phyloP scores from a whole-genome alignment of 2,888 invertebrate genomes.

The Zootermopsis nevadensis region DNA sequence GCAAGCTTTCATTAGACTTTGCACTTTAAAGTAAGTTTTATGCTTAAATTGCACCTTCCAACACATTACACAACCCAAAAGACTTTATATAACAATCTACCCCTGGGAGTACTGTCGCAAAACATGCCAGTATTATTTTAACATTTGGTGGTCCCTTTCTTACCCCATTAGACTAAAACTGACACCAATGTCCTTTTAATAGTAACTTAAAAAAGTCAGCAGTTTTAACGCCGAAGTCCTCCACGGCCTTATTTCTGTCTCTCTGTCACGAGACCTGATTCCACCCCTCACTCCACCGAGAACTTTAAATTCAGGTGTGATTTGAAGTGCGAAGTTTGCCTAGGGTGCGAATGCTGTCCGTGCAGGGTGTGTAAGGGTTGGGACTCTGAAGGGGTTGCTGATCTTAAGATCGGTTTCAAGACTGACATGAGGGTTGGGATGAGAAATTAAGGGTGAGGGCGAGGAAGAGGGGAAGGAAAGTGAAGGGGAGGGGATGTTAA shows the following conservation, averaged over 20 bases:
- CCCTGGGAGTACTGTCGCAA: not conserved
- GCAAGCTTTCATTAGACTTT: too few relatives aligned
- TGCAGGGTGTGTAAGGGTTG: not conserved
- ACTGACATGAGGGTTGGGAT: not conserved
- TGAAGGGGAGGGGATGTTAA: too few relatives aligned
- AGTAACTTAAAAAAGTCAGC: not conserved
- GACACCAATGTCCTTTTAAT: not conserved
- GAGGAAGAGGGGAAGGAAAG: not conserved
- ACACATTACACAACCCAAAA: too few relatives aligned
- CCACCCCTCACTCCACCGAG: not conserved
- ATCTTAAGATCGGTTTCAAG: not conserved
- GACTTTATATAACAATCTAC: not conserved
- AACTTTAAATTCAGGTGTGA: slow-evolving; percentile 20
- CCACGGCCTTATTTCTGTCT: not conserved
- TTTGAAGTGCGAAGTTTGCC: slow-evolving; percentile 2
- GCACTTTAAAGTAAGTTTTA: too few relatives aligned
- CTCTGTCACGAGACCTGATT: not conserved
- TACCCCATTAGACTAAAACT: not conserved
- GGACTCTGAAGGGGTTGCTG: not conserved
- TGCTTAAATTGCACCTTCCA: too few relatives aligned
- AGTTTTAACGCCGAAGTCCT: not conserved
- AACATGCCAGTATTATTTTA: not conserved
- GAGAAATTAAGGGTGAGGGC: not conserved
- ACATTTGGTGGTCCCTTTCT: not conserved
- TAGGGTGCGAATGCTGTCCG: slow-evolving; percentile 3